A percentile compares a stretch with the other conserved stretches of the same genome.
Conservation (phyloP, 2,113 vertebrate genomes). For the Apaloderma vittatum region DNA sequence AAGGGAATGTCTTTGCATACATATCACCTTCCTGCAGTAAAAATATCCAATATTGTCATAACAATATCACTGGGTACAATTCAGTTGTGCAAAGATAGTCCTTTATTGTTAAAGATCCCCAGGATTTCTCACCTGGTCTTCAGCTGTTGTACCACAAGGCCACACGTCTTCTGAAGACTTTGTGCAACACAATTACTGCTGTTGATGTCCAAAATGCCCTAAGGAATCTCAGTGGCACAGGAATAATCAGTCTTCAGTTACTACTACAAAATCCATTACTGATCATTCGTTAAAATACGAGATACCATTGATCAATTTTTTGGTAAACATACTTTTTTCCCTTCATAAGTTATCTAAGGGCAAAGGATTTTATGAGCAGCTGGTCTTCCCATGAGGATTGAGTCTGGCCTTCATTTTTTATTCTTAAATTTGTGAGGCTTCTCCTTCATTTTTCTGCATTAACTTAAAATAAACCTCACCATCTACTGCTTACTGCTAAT, state of each 20-base stretch:
- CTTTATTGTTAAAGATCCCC: not conserved
- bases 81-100: not conserved
- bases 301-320: not conserved
- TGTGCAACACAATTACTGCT: not conserved
- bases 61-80: not conserved
- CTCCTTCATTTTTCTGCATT: not conserved
- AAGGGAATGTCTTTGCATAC: not conserved
- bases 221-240: not conserved
- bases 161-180: not conserved
- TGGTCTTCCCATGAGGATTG: not conserved
- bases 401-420: not conserved
- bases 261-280: not conserved
- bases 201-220: not conserved
- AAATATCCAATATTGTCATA: not conserved
- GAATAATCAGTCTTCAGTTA: not conserved
- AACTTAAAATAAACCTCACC: not conserved
- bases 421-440: not conserved
- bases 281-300: conserved; percentile 6
- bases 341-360: not conserved
- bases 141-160: not conserved
- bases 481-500: not conserved
- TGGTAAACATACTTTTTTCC: not conserved
- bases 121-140: not conserved
- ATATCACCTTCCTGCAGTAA: not conserved
- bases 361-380: conserved; percentile 19